phyloP scores from a whole-genome alignment of 2,113 vertebrate species.

The Saimiri boliviensis region DNA sequence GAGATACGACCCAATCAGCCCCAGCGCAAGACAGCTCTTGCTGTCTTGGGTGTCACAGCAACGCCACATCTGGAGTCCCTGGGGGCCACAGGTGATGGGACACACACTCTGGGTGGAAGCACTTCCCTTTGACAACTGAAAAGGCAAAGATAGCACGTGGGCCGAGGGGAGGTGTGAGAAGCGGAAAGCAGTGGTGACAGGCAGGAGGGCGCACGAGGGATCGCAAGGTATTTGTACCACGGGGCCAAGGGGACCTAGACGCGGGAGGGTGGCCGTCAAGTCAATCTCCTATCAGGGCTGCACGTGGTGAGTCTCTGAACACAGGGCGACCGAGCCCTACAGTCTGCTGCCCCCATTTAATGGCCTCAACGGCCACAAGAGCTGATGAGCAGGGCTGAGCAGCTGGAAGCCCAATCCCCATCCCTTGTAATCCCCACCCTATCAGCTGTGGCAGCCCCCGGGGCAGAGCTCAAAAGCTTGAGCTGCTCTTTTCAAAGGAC shows the following conservation, averaged over 20 bases:
- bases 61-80: no score
- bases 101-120: neutral
- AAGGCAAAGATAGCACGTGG: neutral
- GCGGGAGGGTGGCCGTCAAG: neutral
- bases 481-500: neutral
- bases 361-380: neutral
- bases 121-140: neutral
- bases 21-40: neutral
- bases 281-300: neutral
- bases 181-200: neutral
- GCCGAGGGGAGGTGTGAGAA: neutral
- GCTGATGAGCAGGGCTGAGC: neutral
- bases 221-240: neutral
- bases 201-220: neutral
- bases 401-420: neutral
- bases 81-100: neutral
- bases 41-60: neutral
- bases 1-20: neutral
- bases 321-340: neutral
- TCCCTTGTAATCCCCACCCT: neutral
- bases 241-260: neutral
- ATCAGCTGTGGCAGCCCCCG: neutral
- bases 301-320: neutral
- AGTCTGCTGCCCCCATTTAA: neutral
- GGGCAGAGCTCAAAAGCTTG: neutral